Conservation (phyloP, 1,140 invertebrate species). For the Pseudomyrmex concolor region DNA sequence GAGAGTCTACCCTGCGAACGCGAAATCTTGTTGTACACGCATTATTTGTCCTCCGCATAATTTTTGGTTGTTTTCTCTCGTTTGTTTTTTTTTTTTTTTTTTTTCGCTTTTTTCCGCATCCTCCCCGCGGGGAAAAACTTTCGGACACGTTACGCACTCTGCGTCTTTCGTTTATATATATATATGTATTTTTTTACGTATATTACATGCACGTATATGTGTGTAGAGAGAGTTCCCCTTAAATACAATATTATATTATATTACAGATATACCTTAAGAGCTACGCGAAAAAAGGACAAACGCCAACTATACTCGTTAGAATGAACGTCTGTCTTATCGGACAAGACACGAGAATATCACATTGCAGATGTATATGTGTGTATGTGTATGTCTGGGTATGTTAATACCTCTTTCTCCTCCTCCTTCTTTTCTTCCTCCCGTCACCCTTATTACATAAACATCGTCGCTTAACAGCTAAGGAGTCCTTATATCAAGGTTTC, state of each 20-base stretch:
- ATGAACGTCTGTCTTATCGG: slow-evolving; percentile 83
- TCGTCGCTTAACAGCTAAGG: slow-evolving; percentile 42
- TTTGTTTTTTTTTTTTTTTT: slow-evolving; percentile 6
- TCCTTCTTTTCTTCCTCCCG: slow-evolving; percentile 28
- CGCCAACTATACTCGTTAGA: slow-evolving; percentile 80
- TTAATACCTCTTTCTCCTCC: slow-evolving; percentile 19
- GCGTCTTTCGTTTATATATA: too few species aligned
- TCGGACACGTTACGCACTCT: not conserved
- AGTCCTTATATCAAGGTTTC: slow-evolving; percentile 49
- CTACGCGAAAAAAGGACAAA: slow-evolving; percentile 76
- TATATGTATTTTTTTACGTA: slow-evolving; percentile 55
- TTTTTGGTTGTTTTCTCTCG: slow-evolving; percentile 50
- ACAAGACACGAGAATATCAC: slow-evolving; percentile 85
- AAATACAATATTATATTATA: slow-evolving; percentile 49
- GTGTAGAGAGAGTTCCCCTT: slow-evolving; percentile 53
- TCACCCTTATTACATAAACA: not conserved
- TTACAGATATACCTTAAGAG: slow-evolving; percentile 68
- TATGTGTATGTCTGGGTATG: slow-evolving; percentile 33
- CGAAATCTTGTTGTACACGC: slow-evolving; percentile 31
- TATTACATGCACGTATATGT: not conserved
- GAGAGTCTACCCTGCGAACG: slow-evolving; percentile 30
- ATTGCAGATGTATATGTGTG: slow-evolving; percentile 79
- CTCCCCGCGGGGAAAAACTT: slow-evolving; percentile 52
- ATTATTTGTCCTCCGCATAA: not conserved
- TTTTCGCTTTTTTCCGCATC: slow-evolving; percentile 27